Evolutionary conservation across 1,140 invertebrate species (phyloP).

Genomic region (Artemia franciscana): DNA sequence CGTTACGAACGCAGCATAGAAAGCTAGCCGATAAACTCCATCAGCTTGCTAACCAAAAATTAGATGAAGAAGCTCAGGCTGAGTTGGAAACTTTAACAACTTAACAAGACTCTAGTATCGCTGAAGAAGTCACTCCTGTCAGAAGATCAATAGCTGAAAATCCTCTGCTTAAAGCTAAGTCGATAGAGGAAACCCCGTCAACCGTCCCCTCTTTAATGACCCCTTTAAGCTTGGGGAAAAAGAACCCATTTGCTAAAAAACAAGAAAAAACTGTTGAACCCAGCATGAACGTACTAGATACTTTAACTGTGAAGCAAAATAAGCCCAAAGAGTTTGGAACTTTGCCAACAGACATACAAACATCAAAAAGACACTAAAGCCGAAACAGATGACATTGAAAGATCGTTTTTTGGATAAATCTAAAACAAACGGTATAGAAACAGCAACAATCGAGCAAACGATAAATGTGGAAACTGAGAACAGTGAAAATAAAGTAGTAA

Average conservation of each 20-base stretch:
- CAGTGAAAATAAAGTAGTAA: background rate
- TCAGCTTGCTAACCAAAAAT: constrained; percentile 15
- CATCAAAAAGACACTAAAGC: background rate
- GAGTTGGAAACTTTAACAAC: too few species aligned
- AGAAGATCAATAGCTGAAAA: background rate
- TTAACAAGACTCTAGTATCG: too few species aligned
- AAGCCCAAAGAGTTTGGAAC: background rate
- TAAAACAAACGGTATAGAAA: background rate
- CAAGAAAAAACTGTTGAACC: background rate
- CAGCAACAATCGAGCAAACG: background rate
- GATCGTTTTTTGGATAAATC: background rate
- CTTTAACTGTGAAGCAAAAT: background rate
- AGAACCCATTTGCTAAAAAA: background rate
- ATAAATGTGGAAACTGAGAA: background rate
- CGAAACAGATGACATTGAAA: background rate
- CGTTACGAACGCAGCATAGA: constrained; percentile 41
- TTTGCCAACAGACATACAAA: background rate
- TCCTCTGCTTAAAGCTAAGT: background rate
- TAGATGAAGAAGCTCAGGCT: constrained; percentile 14
- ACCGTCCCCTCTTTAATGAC: background rate
- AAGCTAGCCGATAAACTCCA: constrained; percentile 39
- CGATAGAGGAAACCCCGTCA: background rate
- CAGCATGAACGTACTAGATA: background rate
- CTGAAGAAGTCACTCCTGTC: background rate
- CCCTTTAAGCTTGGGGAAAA: background rate